Evolutionary conservation across 2,888 invertebrate genomes (phyloP), one percentile per base, ranked within the genome.

Genomic region (Anodontia alba): DNA sequence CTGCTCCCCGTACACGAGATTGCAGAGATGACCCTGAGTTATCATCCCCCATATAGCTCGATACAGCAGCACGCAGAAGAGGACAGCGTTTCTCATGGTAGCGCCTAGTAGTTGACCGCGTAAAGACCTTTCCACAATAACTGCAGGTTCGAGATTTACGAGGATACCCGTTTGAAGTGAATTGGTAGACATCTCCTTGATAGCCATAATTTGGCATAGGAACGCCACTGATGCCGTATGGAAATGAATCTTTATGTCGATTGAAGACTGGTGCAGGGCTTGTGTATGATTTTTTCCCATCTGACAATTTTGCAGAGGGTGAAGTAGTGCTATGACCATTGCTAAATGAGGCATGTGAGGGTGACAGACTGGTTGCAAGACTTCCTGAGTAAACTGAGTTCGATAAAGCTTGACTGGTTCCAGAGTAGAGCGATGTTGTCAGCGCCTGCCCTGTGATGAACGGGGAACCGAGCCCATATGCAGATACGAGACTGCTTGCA

Each of bases 61-160:
- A 90, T 7, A 90, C 90, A 57, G 91, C 90, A 46, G 90, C 90
- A n/a, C 91, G 84, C 33, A 91, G 81, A 33, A 91, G 80, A n/a
- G 92, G 92, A 78, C 92, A 92, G 20, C 92, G 89, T 67, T 90
- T 90, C 80, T 92, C 92, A 73, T 92, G 92, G 80, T 92, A 92
- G 10, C 92, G 89, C 51, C 92, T 83, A 0, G 92, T 92, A 36
- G 92, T 92, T 20, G 92, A 92, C n/a, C 92, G 87, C 3, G 92
- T 92, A 77, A 92, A 92, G 12, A 92, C 90, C 78, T 92, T 92
- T 70, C 90, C 87, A 80, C 92, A 92, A 74, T 91, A 92, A 74
- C 88, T 89, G 84, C 92, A 92, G 68, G 92, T 91, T 70, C 92
- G 83, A 33, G 92, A 92, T 80, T 92, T 92, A 42, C 92, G 87